These are phyloP conservation scores for Charina bottae DNA, from an alignment of 2,113 vertebrate genomes.

Conservation along the genomic window DNA sequence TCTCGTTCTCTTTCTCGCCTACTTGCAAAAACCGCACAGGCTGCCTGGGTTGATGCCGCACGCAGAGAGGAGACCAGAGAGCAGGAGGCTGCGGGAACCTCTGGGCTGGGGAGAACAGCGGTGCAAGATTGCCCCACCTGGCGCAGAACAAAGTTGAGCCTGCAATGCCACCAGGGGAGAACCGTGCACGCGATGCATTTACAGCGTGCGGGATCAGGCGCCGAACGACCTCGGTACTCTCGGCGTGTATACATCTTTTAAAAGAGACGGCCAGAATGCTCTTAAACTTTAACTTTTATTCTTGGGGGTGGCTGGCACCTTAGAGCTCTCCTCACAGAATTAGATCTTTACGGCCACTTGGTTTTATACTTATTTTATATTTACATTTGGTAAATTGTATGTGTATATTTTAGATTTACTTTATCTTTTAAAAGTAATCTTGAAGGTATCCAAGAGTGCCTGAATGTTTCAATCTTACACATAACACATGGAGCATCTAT, in stretches of 20 bases:
- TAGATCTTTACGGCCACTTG: too few species aligned
- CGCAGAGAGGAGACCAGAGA: background rate
- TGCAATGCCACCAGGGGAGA: background rate
- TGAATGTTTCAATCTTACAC: background rate
- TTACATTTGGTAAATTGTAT: too few species aligned
- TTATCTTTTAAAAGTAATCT: background rate
- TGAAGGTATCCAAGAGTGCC: background rate
- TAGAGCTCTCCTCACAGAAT: too few species aligned
- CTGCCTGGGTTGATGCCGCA: background rate
- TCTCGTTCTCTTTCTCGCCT: conserved; percentile 4
- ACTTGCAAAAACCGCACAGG: conserved; percentile 1
- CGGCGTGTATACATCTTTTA: background rate
- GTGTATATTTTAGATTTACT: too few species aligned
- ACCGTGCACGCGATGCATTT: too few species aligned
- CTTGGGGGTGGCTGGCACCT: too few species aligned
- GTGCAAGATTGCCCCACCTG: too few species aligned
- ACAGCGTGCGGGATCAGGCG: too few species aligned
- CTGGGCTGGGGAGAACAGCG: background rate
- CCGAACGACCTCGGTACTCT: too few species aligned
- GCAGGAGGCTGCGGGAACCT: background rate
- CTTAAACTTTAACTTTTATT: background rate
- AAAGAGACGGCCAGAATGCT: background rate
- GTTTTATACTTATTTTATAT: too few species aligned
- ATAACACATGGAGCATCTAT: background rate
- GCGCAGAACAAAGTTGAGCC: too few species aligned